Percentiles rank a stretch among this genome's conserved stretches.
Conservation (phyloP, 2,113 vertebrate genomes). For the Dicrurus megarhynchus region DNA sequence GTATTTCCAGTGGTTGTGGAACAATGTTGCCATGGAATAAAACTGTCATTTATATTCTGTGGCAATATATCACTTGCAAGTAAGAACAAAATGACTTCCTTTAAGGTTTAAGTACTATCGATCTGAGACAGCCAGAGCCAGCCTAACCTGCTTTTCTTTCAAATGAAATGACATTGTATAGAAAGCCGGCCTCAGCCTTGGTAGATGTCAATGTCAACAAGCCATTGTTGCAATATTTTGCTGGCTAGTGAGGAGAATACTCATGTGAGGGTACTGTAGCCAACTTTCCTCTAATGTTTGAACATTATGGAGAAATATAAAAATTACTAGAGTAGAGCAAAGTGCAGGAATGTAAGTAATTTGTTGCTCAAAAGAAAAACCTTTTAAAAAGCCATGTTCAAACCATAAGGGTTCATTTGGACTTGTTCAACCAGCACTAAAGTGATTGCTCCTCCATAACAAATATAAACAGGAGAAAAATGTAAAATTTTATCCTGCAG, state of each 20-base stretch:
- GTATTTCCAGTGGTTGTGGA: neutral
- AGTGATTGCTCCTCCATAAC: conserved; percentile 49
- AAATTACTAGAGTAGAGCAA: conserved; percentile 19
- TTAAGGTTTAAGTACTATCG: neutral
- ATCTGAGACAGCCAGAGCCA: neutral
- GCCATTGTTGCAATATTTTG: neutral
- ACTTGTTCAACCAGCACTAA: conserved; percentile 26
- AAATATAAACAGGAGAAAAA: conserved; percentile 58
- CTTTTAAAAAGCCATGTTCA: conserved; percentile 46
- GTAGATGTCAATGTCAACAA: neutral
- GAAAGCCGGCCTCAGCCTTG: neutral
- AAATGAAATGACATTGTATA: neutral
- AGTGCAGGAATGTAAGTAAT: conserved; percentile 39
- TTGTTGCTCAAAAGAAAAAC: conserved; percentile 32
- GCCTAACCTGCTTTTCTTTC: neutral
- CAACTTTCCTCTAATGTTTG: neutral
- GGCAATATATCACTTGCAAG: neutral
- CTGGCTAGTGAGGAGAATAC: neutral
- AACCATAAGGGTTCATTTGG: conserved; percentile 40
- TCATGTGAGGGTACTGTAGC: neutral
- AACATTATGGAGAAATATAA: conserved; percentile 1
- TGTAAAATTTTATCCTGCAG: neutral
- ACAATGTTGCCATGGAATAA: neutral
- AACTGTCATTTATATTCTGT: neutral
- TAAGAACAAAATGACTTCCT: neutral